Evolutionary conservation across 2,797 vertebrate genomes (phyloP).

Genomic region (Miichthys miiuy): DNA sequence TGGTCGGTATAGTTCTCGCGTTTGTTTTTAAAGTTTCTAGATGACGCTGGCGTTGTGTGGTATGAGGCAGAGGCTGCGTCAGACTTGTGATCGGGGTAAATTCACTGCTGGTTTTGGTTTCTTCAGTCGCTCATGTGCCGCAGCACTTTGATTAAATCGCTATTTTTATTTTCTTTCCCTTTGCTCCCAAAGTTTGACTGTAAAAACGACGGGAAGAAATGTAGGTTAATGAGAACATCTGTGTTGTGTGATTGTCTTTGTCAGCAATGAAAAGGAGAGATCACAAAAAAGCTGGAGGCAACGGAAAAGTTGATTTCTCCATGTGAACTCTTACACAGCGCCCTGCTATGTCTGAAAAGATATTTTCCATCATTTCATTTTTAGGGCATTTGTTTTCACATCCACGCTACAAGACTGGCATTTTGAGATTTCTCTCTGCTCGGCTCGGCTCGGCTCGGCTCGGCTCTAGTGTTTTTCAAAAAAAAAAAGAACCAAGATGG

Average conservation of each 20-base stretch:
- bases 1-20: not conserved
- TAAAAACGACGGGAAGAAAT: not conserved
- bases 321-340: not conserved
- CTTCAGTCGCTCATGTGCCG: not conserved
- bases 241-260: not conserved
- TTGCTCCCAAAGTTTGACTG: not conserved
- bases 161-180: not conserved
- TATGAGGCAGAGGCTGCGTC: not conserved
- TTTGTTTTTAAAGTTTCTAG: conserved; percentile 1
- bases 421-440: conserved; percentile 7
- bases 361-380: conserved; percentile 12
- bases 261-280: not conserved
- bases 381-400: conserved; percentile 15
- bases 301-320: conserved; percentile 8
- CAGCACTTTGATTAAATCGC: not conserved
- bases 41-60: not conserved
- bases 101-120: not conserved
- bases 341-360: not conserved
- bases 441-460: too few relatives aligned
- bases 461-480: not conserved
- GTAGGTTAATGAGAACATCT: conserved; percentile 14
- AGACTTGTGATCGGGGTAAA: not conserved
- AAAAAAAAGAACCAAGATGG: not conserved
- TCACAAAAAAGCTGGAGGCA: conserved; percentile 10
- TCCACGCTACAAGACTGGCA: conserved; percentile 5